Evolutionary conservation across 2,797 vertebrate genomes (phyloP).

Genomic region (Notoglanidium macrostoma): DNA sequence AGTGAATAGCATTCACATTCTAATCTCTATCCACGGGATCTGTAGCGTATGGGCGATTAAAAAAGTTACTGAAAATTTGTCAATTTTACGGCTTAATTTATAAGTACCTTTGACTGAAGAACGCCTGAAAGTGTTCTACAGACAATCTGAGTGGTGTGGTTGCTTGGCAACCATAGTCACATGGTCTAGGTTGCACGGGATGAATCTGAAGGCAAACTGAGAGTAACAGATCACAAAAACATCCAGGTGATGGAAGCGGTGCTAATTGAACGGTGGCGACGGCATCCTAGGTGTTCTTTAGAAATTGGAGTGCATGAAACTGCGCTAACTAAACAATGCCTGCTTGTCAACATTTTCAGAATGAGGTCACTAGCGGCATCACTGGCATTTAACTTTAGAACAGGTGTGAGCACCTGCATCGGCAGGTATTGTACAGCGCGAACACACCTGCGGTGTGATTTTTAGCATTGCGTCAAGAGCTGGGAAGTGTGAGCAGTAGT

Average conservation of each 20-base stretch:
- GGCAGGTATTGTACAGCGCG: not conserved
- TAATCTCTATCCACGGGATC: not conserved
- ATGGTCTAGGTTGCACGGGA: not conserved
- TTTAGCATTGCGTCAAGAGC: not conserved
- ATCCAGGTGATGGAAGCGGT: not conserved
- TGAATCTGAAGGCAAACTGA: slow-evolving; percentile 5
- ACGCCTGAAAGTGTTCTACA: not conserved
- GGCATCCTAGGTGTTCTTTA: slow-evolving; percentile 5
- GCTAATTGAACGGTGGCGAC: not conserved
- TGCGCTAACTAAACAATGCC: not conserved
- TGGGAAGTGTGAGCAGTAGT: slow-evolving; percentile 1
- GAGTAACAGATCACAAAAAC: slow-evolving; percentile 15
- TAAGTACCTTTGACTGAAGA: slow-evolving; percentile 3
- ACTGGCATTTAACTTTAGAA: not conserved
- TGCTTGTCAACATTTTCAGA: not conserved
- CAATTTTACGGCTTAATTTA: not conserved
- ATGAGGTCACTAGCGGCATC: not conserved
- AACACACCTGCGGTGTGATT: not conserved
- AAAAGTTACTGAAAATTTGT: not conserved
- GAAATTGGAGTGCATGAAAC: slow-evolving; percentile 4
- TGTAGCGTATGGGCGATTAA: not conserved
- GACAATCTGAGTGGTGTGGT: not conserved
- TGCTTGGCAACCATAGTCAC: slow-evolving; percentile 7
- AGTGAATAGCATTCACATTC: not conserved
- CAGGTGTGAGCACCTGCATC: not conserved